Evolutionary conservation across 2,797 vertebrate species (phyloP).

Genomic region (Tragelaphus eurycerus): DNA sequence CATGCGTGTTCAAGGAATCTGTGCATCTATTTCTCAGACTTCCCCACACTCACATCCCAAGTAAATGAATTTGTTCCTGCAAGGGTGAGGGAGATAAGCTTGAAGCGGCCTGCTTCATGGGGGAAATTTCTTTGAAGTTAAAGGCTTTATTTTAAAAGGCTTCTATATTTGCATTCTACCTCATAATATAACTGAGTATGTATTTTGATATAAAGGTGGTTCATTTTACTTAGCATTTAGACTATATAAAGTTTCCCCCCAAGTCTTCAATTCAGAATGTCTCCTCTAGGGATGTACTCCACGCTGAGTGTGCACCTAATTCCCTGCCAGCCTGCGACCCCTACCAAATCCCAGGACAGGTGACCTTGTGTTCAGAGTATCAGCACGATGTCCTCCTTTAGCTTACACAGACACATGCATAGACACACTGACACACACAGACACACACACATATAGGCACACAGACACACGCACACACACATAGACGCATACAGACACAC

Average conservation of each 20-base stretch:
- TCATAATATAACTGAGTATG: not conserved
- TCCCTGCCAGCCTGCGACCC: not conserved
- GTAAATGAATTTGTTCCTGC: not conserved
- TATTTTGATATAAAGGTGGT: not conserved
- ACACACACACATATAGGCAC: fast-evolving
- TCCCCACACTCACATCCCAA: not conserved
- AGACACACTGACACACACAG: not conserved
- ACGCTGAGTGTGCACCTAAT: not conserved
- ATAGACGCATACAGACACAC: fast-evolving
- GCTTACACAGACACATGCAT: not conserved
- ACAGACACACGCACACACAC: not conserved
- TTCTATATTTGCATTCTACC: not conserved
- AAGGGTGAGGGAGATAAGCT: not conserved
- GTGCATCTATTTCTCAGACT: not conserved
- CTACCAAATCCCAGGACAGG: not conserved
- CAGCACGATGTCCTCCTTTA: not conserved
- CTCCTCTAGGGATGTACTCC: not conserved
- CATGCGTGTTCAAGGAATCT: not conserved
- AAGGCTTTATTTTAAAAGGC: not conserved
- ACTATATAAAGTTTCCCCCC: not conserved
- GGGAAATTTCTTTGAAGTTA: constrained; percentile 10
- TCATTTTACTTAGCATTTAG: not conserved
- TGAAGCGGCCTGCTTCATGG: not conserved
- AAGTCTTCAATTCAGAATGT: not conserved
- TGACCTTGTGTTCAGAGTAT: not conserved